Conservation (phyloP, 2,113 vertebrate genomes). For the Protobothrops flavoviridis region DNA sequence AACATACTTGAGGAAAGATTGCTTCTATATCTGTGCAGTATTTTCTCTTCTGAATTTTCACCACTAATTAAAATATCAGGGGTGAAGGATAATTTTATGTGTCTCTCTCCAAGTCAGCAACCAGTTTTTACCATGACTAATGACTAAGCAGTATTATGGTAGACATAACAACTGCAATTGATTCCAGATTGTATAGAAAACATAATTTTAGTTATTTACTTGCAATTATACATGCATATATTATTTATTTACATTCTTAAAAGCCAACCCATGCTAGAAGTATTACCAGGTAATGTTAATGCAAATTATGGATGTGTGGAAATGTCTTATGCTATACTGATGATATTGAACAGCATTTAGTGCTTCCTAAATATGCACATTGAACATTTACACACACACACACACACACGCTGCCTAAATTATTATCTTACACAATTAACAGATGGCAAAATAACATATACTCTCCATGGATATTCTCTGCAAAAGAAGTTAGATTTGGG, state of each 20-base stretch:
- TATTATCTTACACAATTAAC: background rate
- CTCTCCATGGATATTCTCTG: background rate
- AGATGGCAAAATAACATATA: background rate
- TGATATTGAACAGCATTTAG: background rate
- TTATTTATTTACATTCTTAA: background rate
- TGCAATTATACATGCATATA: background rate
- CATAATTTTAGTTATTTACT: background rate
- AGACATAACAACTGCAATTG: background rate
- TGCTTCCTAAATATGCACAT: constrained; percentile 6
- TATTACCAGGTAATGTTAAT: background rate
- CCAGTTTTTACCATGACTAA: background rate
- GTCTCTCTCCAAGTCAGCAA: background rate
- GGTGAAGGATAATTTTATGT: background rate
- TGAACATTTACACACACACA: background rate
- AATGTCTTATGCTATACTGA: background rate
- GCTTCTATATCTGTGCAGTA: background rate
- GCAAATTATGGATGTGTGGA: background rate
- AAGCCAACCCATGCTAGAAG: background rate
- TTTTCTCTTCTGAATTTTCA: background rate
- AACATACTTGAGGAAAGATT: background rate
- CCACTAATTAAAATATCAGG: background rate
- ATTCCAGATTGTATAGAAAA: background rate
- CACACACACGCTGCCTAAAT: background rate
- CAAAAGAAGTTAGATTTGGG: too few relatives aligned
- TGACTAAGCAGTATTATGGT: background rate